These are phyloP conservation scores for Ginglymostoma cirratum DNA, from an alignment of 2,113 vertebrate genomes.

Conservation along the genomic window DNA sequence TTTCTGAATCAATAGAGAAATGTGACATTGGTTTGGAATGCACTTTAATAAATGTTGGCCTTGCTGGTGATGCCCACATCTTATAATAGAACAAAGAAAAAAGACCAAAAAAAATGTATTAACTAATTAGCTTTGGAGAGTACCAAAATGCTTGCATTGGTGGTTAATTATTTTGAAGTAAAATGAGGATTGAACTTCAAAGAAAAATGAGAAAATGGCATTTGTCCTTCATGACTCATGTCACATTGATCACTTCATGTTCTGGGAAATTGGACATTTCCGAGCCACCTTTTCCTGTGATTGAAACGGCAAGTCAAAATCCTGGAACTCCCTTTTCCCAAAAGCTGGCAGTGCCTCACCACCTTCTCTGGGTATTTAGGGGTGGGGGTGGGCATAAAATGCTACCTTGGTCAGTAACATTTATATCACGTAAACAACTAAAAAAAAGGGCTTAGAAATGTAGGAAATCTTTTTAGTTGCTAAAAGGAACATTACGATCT, in stretches of 20 bases:
- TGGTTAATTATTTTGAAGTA: not conserved
- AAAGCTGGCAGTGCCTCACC: too few relatives aligned
- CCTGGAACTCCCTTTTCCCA: too few relatives aligned
- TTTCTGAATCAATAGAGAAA: too few relatives aligned
- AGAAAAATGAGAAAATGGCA: not conserved
- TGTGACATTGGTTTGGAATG: not conserved
- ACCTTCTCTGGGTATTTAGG: too few relatives aligned
- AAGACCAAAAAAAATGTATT: too few relatives aligned
- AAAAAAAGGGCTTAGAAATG: not conserved
- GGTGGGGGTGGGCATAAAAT: too few relatives aligned
- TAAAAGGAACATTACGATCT: not conserved
- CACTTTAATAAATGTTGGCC: not conserved
- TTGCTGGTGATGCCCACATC: too few relatives aligned
- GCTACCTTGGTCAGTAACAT: too few relatives aligned
- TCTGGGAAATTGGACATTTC: not conserved
- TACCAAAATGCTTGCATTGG: not conserved
- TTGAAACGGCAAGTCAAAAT: not conserved
- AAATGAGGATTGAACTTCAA: not conserved
- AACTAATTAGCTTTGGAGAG: not conserved
- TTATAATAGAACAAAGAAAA: too few relatives aligned
- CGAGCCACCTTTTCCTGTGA: not conserved
- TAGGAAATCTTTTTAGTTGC: not conserved
- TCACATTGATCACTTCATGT: not conserved
- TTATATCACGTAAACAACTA: too few relatives aligned
- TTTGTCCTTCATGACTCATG: not conserved